phyloP scores from a whole-genome alignment of 2,888 invertebrate genomes.

The Drosophila melanosoma region DNA sequence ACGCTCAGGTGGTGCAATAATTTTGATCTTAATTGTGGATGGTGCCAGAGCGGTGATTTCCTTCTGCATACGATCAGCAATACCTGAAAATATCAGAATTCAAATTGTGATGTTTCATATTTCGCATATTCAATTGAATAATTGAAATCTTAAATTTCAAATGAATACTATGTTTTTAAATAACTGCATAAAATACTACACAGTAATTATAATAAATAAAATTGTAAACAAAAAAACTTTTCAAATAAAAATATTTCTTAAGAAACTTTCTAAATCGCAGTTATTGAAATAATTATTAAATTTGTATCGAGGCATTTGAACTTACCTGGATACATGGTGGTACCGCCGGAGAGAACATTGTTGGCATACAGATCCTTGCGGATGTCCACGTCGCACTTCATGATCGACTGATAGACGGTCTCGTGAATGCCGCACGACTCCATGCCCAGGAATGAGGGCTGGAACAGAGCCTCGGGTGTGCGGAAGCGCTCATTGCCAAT shows the following conservation, averaged over 20 bases:
- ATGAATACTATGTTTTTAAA: background rate
- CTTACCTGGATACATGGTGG: constrained; percentile 93
- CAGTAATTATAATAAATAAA: background rate
- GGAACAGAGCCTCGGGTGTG: constrained; percentile 97
- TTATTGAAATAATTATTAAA: background rate
- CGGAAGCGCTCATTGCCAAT: constrained; percentile 97
- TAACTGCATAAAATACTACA: background rate
- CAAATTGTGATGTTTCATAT: background rate
- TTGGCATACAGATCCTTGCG: constrained; percentile 97
- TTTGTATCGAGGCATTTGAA: background rate
- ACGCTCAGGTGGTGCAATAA: constrained; percentile 95
- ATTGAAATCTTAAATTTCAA: background rate
- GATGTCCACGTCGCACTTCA: constrained; percentile 98
- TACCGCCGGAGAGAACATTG: constrained; percentile 95
- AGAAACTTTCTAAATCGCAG: background rate
- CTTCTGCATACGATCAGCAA: constrained; percentile 95
- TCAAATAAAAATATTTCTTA: background rate
- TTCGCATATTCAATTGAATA: background rate
- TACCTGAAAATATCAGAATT: constrained; percentile 84
- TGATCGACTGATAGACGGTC: constrained; percentile 98
- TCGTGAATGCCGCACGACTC: constrained; percentile 97
- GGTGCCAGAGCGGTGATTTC: constrained; percentile 95
- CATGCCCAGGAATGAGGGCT: constrained; percentile 93
- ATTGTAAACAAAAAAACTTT: background rate
- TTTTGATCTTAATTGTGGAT: constrained; percentile 97